Conservation (phyloP, 2,797 vertebrate genomes). For the Pangasius djambal region DNA sequence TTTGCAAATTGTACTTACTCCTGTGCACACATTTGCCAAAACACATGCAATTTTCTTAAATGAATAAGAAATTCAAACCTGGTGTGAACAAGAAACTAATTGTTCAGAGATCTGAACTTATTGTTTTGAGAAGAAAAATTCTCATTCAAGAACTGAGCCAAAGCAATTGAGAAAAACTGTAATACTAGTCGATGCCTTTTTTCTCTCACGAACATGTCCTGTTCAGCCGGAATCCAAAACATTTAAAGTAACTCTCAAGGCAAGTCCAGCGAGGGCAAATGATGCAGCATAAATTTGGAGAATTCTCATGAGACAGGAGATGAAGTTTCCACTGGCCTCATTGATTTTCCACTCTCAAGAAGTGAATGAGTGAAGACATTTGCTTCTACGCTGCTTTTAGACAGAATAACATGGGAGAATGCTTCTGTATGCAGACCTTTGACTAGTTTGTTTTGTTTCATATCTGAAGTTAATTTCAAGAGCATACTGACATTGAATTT, state of each 20-base stretch:
- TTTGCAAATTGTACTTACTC: no score
- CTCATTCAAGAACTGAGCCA: no score
- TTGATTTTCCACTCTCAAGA: conserved; percentile 21
- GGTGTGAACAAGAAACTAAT: no score
- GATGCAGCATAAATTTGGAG: conserved; percentile 46
- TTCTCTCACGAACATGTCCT: background rate
- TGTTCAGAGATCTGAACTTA: no score
- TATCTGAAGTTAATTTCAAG: background rate
- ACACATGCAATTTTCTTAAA: no score
- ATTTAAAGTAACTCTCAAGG: background rate
- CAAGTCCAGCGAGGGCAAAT: conserved; percentile 44
- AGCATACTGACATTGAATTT: background rate
- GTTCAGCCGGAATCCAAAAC: conserved; percentile 7
- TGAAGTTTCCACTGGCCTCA: conserved; percentile 47
- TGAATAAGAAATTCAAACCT: no score
- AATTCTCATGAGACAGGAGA: conserved; percentile 45
- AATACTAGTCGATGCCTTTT: background rate
- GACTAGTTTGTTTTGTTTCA: background rate
- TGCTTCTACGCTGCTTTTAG: background rate
- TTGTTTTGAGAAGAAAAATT: no score
- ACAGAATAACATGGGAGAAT: conserved; percentile 10
- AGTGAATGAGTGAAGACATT: background rate
- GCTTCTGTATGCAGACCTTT: background rate
- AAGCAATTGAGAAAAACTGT: no score
- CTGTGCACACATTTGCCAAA: no score